Conservation (phyloP, 2,888 invertebrate species). For the Sympetrum striolatum region DNA sequence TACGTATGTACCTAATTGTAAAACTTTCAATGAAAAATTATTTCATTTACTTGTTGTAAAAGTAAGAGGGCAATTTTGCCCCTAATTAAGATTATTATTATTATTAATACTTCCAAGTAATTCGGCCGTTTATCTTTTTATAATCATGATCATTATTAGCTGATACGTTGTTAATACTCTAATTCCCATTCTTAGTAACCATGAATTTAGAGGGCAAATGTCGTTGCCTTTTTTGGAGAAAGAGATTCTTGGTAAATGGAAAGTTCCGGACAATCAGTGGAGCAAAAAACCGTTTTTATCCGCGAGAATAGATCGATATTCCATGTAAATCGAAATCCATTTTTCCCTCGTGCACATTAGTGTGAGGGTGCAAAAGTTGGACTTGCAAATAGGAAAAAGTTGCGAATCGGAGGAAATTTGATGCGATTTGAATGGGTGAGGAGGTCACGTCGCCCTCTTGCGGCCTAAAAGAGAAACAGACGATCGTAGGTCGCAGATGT, state of each 20-base stretch:
- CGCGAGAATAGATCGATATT: slow-evolving; percentile 1
- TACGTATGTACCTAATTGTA: too few relatives aligned
- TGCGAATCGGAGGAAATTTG: neutral
- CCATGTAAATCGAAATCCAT: neutral
- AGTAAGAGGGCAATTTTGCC: too few relatives aligned
- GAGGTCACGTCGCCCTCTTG: neutral
- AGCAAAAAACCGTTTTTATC: neutral
- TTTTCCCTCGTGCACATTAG: neutral
- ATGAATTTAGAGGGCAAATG: too few relatives aligned
- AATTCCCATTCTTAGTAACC: too few relatives aligned
- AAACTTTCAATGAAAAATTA: too few relatives aligned
- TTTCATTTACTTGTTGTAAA: too few relatives aligned
- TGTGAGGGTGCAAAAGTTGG: neutral
- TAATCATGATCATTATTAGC: too few relatives aligned
- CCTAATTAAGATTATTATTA: too few relatives aligned
- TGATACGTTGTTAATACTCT: too few relatives aligned
- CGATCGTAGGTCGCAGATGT: neutral
- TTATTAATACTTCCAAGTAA: too few relatives aligned
- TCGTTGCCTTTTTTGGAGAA: neutral
- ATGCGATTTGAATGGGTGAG: neutral
- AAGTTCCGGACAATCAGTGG: neutral
- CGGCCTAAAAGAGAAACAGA: neutral
- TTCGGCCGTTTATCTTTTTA: too few relatives aligned
- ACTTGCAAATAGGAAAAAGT: slow-evolving; percentile 7
- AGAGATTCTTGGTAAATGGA: neutral